Conservation (phyloP, 2,797 vertebrate genomes). For the Onychomys arenicola region DNA sequence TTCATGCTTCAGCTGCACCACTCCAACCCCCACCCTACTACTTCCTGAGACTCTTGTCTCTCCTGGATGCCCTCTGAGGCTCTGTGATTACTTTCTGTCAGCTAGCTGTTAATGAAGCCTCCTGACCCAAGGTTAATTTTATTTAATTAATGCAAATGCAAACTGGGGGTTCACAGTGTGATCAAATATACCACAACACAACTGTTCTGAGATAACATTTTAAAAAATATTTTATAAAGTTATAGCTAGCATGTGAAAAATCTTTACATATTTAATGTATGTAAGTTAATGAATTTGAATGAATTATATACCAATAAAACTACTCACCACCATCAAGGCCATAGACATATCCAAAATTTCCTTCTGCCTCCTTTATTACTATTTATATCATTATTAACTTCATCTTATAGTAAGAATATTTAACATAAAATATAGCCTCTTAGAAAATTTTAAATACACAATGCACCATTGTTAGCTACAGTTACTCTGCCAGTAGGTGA, state of each 20-base stretch:
- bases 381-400: background rate
- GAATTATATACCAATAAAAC: background rate
- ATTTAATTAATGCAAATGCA: background rate
- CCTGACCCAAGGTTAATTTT: background rate
- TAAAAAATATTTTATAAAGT: background rate
- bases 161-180: background rate
- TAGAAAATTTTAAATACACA: background rate
- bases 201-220: constrained; percentile 2
- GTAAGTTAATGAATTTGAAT: background rate
- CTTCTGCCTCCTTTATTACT: background rate
- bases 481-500: background rate
- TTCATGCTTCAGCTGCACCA: too few relatives aligned
- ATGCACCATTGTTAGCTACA: background rate
- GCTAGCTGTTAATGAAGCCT: background rate
- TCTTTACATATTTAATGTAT: background rate
- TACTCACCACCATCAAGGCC: background rate
- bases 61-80: background rate
- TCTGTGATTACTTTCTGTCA: background rate
- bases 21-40: background rate
- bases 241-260: background rate
- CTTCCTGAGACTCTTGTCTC: background rate
- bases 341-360: background rate
- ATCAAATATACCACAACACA: background rate
- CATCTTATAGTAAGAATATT: background rate
- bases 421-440: background rate